Conservation (phyloP, 2,888 invertebrate species). For the Eristalinus sepulchralis region DNA sequence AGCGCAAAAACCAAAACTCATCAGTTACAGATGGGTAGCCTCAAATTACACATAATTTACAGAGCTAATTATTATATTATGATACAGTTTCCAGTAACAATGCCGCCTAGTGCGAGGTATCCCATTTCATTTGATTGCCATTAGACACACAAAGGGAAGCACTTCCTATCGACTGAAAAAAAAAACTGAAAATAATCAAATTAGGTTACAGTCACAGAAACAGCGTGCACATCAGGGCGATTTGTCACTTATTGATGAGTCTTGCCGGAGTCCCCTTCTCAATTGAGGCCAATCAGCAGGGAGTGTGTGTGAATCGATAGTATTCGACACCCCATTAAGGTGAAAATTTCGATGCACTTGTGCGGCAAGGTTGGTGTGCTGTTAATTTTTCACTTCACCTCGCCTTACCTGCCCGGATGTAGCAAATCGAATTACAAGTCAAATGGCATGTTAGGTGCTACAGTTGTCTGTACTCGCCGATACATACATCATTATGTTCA, state of each 20-base stretch:
- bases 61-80: constrained; percentile 14
- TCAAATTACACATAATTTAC: not conserved
- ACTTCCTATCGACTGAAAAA: not conserved
- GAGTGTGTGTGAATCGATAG: not conserved
- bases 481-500: constrained; percentile 24
- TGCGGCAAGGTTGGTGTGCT: not conserved
- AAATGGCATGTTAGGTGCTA: not conserved
- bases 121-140: not conserved
- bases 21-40: not conserved
- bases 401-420: constrained; percentile 26
- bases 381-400: not conserved
- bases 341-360: not conserved
- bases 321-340: constrained; percentile 16
- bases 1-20: not conserved
- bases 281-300: constrained; percentile 28
- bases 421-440: constrained; percentile 30
- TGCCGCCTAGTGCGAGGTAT: not conserved
- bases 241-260: constrained; percentile 7
- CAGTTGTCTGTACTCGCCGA: constrained; percentile 10
- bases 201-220: constrained; percentile 4
- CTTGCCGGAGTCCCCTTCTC: not conserved
- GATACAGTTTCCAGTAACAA: not conserved
- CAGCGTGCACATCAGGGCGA: constrained; percentile 9
- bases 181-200: constrained; percentile 19
- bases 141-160: not conserved